Base-by-base conservation (phyloP, 2,113 vertebrate genomes). In the Tor tambroides region DNA sequence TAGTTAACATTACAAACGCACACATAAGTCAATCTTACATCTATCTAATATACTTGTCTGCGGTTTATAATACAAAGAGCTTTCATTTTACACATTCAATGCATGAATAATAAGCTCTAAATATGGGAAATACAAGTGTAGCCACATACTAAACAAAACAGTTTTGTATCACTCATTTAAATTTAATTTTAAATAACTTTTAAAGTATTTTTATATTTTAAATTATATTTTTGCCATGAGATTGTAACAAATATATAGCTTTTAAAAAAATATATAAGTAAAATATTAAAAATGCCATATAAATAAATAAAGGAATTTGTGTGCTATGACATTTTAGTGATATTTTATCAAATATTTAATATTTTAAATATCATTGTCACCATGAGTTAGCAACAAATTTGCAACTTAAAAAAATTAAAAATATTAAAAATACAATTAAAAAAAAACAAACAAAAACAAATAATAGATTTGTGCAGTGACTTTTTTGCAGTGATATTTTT, bases 1-100 rank as follows among this genome's bases (percentile, higher is more conserved):
- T 43, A 63, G 79, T 63, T 81, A 81, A 81, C 28, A 43, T 81
- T n/a, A 80, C 56, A 43, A 61, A 26, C 7, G 6, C 78, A 80
- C 78, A 80, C 19, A 56, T 61, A 41, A 61, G 32, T 80, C 59
- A 56, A 26, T 61, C 54, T 80, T 14, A 61, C 19, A 61, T 38
- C 0, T 17, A n/a, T 41, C 5, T 80, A 80, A 32, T 79, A 56
- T 23, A 32, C 17, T 21, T 9, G 26, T 79, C 76, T 59, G 51
- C 51, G 7, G 35, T 74, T 74, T 74, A 12, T 9, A 74, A 74
- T 12, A 78, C 17, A 78, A 28, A 79, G 49, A 3, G 4, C 1
- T 14, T 1, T 19, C 3, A 19, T 10, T 19, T 32, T 12, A 21
- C 49, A 78, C 2, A 12, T 79, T 59, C 10, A 59, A 21, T 19